Evolutionary conservation across 2,113 vertebrate species (phyloP).

Genomic region (Salvator merianae): DNA sequence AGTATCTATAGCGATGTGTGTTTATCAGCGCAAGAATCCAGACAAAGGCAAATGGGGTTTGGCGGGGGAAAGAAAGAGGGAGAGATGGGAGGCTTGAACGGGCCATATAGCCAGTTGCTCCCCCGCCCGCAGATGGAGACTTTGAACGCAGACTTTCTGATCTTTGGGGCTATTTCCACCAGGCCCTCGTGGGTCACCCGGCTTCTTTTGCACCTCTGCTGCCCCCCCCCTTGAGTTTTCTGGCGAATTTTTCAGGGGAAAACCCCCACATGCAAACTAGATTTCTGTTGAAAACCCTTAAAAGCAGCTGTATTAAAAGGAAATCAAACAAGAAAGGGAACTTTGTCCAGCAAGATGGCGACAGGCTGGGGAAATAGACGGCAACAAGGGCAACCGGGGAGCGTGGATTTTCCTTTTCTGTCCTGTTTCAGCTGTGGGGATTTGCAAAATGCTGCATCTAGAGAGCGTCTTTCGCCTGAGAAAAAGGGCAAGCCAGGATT

Average conservation of each 20-base stretch:
- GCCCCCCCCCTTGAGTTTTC: not conserved
- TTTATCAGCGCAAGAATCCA: not conserved
- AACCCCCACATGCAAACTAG: too few species aligned
- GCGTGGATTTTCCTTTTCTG: conserved; percentile 54
- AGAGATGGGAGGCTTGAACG: conserved; percentile 3
- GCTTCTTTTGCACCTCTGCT: not conserved
- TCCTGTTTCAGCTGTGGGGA: conserved; percentile 4
- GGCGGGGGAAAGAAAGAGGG: not conserved
- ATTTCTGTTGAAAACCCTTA: too few species aligned
- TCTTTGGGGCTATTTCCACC: conserved; percentile 36
- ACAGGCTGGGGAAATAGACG: too few species aligned
- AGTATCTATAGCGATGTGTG: conserved; percentile 31
- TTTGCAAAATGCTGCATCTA: conserved; percentile 3
- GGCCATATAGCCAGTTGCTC: conserved; percentile 13
- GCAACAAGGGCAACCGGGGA: conserved; percentile 20
- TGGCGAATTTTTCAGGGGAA: too few species aligned
- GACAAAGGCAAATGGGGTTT: not conserved
- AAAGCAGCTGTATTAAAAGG: too few species aligned
- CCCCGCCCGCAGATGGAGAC: conserved; percentile 35
- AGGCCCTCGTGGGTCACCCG: conserved; percentile 23
- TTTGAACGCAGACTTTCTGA: conserved; percentile 57
- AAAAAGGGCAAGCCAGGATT: conserved; percentile 65
- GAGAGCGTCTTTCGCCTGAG: conserved; percentile 64
- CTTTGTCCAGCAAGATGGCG: too few species aligned
- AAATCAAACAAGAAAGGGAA: too few species aligned